Conservation (phyloP, 2,113 vertebrate genomes). For the Cichladusa arquata region DNA sequence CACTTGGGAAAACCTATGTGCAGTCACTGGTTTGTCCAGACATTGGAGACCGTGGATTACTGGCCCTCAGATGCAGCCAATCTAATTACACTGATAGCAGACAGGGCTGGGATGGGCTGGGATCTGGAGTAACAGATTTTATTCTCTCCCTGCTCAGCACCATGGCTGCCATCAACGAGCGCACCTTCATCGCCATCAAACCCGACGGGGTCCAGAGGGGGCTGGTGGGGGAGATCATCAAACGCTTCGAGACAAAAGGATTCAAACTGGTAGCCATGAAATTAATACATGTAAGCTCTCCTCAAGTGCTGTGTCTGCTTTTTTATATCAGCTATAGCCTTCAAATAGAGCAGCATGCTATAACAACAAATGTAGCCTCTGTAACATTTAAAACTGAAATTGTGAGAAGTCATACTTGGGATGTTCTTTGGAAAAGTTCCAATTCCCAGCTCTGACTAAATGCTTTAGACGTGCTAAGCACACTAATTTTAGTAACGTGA, state of each 20-base stretch:
- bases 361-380: background rate
- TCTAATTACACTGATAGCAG: background rate
- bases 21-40: accelerated
- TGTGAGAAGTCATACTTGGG: background rate
- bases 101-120: background rate
- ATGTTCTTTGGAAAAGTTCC: slow-evolving; percentile 24
- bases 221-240: slow-evolving; percentile 85
- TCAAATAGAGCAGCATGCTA: accelerated
- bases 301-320: background rate
- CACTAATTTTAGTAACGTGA: slow-evolving; percentile 38
- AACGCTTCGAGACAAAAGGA: slow-evolving; percentile 83
- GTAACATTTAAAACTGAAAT: background rate
- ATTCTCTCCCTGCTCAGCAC: slow-evolving; percentile 12
- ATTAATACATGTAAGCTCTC: slow-evolving; percentile 69
- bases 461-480: slow-evolving; percentile 25
- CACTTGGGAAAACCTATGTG: accelerated
- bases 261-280: slow-evolving; percentile 87
- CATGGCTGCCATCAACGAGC: slow-evolving; percentile 73
- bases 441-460: slow-evolving; percentile 2
- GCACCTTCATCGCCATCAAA: slow-evolving; percentile 91
- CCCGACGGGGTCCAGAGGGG: slow-evolving; percentile 90
- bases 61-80: background rate
- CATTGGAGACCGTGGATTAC: accelerated
- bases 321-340: background rate
- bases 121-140: background rate